Base-by-base conservation (phyloP, 2,797 vertebrate genomes). In the Nyctibius grandis region DNA sequence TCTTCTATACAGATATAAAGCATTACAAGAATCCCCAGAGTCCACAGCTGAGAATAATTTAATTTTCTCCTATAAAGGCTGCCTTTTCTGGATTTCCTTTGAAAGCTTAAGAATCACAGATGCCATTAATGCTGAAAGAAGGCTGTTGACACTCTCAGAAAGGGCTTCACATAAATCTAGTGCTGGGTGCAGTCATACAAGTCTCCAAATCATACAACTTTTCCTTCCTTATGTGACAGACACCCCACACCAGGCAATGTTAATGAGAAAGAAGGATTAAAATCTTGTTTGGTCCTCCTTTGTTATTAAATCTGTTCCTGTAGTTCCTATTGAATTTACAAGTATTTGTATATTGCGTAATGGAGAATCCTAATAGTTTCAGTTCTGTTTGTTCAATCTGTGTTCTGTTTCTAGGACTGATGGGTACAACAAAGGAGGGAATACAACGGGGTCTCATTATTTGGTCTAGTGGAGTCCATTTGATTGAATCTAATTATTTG, bases 141-240 rank as follows among this genome's bases (percentile, higher is more conserved):
- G 28, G 4, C 20, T 85, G 45, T 84, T 86, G 72, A 53, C 11
- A 42, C 12, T 59, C 51, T 83, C 70, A 45, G 34, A 85, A 76
- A 77, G 25, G 28, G 31, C 48, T 70, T 92, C 38, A 40, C 7
- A 47, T 16, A 92, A 91, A 89, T 75, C 53, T 83, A 36, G 25
- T 36, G 1, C 22, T 65, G 29, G 12, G 23, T 72, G n/a, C 11
- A 33, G 21, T 53, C 0, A 0, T 40, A 76, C 1, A 0, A 8
- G 11, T 87, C 63, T 89, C 28, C 36, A 82, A 87, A 73, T 69
- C 25, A 54, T 42, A 47, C 8, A 82, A 5, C 21, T 79, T 89
- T 76, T 85, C 47, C 13, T 82, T 65, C 22, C 15, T 63, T 47
- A 44, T 29, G 3, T 3, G 9, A 70, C 44, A 88, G 40, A 74